These are phyloP conservation scores for Ivindomyrus marchei DNA, from an alignment of 2,113 vertebrate species.

Conservation along the genomic window DNA sequence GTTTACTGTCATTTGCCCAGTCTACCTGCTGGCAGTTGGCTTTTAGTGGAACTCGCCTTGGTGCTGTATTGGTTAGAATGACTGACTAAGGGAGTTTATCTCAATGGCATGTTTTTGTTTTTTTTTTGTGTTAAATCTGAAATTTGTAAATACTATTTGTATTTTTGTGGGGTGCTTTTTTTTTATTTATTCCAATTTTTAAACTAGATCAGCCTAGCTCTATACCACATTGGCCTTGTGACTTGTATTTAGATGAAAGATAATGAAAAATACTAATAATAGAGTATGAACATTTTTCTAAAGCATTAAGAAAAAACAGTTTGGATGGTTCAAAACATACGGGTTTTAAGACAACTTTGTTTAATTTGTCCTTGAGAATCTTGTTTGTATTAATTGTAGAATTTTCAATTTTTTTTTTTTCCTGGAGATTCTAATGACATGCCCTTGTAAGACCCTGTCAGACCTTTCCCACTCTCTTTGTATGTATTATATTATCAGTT, in stretches of 20 bases:
- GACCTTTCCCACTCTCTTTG: conserved; percentile 23
- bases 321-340: conserved; percentile 71
- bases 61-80: conserved; percentile 50
- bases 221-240: conserved; percentile 76
- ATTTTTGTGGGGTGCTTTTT: conserved; percentile 60
- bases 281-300: conserved; percentile 72
- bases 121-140: conserved; percentile 50
- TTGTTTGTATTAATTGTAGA: conserved; percentile 54
- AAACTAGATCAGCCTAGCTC: conserved; percentile 66
- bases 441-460: conserved; percentile 34
- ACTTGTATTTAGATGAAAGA: conserved; percentile 71
- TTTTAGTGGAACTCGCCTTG: conserved; percentile 29
- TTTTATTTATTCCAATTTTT: conserved; percentile 46
- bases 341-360: conserved; percentile 59
- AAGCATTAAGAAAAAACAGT: conserved; percentile 71
- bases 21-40: conserved; percentile 39
- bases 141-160: conserved; percentile 66
- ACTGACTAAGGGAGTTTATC: conserved; percentile 28
- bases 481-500: conserved; percentile 35
- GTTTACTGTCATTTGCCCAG: conserved; percentile 59
- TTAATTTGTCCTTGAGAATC: conserved; percentile 47
- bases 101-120: conserved; percentile 39
- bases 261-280: conserved; percentile 69
- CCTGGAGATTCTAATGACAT: conserved; percentile 42
- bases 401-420: conserved; percentile 42